Evolutionary conservation across 2,797 vertebrate species (phyloP).

Genomic region (Poliocrania exsul): DNA sequence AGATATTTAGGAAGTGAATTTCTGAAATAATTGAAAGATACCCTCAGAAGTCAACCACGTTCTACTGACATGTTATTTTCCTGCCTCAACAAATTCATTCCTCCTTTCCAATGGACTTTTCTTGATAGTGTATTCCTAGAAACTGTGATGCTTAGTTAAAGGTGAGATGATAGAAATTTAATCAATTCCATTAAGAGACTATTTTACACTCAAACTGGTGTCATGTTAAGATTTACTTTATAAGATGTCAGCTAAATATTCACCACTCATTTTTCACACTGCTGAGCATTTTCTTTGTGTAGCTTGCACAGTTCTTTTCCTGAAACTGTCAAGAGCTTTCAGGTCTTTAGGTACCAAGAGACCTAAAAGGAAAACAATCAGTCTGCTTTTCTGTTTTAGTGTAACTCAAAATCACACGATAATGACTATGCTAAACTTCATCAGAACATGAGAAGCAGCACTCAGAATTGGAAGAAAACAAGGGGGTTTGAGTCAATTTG

Average conservation of each 20-base stretch:
- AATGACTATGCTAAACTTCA: neutral
- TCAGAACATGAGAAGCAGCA: neutral
- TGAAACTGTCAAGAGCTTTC: neutral
- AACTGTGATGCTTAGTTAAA: neutral
- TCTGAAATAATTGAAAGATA: neutral
- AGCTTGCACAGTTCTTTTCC: neutral
- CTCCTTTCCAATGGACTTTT: neutral
- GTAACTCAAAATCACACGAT: neutral
- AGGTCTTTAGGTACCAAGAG: neutral
- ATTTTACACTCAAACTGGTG: neutral
- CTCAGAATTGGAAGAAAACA: neutral
- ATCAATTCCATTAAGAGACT: neutral
- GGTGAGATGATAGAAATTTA: neutral
- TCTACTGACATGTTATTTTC: neutral
- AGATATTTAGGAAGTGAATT: neutral
- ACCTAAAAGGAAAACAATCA: neutral
- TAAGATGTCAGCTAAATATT: neutral
- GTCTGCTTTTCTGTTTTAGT: neutral
- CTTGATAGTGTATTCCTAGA: neutral
- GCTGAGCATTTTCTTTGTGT: neutral
- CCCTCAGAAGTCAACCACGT: neutral
- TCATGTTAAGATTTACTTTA: neutral
- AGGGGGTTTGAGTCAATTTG: neutral
- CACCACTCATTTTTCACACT: neutral
- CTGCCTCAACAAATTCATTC: neutral